Evolutionary conservation across 2,797 vertebrate genomes (phyloP), one percentile per base, ranked within the genome.

Genomic region (Oreortyx pictus): DNA sequence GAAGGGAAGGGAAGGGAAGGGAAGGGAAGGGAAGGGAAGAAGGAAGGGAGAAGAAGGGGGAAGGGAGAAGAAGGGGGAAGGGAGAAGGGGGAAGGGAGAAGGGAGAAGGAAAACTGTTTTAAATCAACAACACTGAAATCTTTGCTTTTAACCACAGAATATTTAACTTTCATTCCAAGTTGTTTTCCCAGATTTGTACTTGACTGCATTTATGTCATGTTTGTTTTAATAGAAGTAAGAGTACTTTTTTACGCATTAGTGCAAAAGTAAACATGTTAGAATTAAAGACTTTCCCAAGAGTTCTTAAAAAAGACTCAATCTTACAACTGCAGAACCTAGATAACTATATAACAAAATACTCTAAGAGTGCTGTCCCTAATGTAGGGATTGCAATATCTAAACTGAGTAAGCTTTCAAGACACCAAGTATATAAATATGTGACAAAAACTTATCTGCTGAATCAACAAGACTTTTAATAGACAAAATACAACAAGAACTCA

Each of bases 241-340:
- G 57, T 52, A 71, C 54, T 71, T 75, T 90, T 93, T 88, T 83
- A 68, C 64, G 13, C 66, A 84, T 60, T 46, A 70, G 33, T 82
- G 89, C n/a, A 80, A 80, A 25, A 78, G 67, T 65, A 77, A 85
- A 37, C 14, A 56, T 9, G 33, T 77, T 68, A 61, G 18, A 65
- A 4, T 66, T 79, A 59, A 85, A 76, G 37, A 49, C 19, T 11
- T 94, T 73, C 56, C 65, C 24, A 66, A n/a, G 14, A 5, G 6
- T 90, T 84, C 64, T 93, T 85, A 47, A 80, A 59, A 66, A 43
- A 35, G 24, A 5, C 3, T 49, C 47, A 60, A 75, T 50, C 13
- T 60, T 65, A 64, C 10, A 82, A 17, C 14, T 59, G 19, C 15
- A 50, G 19, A 11, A 60, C 27, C 9, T 37, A 14, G 43, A 43